These are phyloP conservation scores for Aelia acuminata DNA, from an alignment of 2,888 invertebrate genomes.

Conservation along the genomic window DNA sequence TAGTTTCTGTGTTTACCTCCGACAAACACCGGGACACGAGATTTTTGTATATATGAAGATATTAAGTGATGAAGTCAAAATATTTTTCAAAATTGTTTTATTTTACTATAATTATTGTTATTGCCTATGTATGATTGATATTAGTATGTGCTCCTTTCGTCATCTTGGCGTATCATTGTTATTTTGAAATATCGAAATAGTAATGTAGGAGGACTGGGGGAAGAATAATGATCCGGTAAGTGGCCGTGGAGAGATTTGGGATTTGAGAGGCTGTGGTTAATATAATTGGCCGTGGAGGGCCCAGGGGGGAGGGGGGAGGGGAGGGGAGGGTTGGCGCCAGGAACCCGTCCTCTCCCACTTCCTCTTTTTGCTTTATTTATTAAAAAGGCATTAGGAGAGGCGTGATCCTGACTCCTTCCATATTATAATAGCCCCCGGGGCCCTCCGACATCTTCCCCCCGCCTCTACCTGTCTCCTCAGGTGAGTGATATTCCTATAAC, in stretches of 20 bases:
- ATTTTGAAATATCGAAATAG: not conserved
- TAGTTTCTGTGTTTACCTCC: no score
- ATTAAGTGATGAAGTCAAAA: no score
- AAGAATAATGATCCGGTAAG: constrained; percentile 32
- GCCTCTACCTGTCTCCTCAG: not conserved
- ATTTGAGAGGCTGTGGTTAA: constrained; percentile 41
- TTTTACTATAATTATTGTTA: no score
- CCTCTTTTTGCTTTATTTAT: constrained; percentile 57
- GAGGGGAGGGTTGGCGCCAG: constrained; percentile 19
- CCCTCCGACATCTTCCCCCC: not conserved
- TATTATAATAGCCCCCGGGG: not conserved
- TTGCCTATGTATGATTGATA: no score
- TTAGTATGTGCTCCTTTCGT: not conserved
- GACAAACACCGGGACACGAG: no score
- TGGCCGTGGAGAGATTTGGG: constrained; percentile 27
- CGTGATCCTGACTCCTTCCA: constrained; percentile 54
- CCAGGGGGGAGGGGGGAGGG: not conserved
- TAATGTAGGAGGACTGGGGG: not conserved
- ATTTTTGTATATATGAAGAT: no score
- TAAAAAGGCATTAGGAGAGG: constrained; percentile 60
- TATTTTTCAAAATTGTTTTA: no score
- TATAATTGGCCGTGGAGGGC: not conserved
- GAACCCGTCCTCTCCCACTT: not conserved
- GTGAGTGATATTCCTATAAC: constrained; percentile 14
- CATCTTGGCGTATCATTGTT: not conserved